Evolutionary conservation across 2,888 invertebrate species (phyloP), one percentile per base, ranked within the genome.

Genomic region (Diogma glabrata): DNA sequence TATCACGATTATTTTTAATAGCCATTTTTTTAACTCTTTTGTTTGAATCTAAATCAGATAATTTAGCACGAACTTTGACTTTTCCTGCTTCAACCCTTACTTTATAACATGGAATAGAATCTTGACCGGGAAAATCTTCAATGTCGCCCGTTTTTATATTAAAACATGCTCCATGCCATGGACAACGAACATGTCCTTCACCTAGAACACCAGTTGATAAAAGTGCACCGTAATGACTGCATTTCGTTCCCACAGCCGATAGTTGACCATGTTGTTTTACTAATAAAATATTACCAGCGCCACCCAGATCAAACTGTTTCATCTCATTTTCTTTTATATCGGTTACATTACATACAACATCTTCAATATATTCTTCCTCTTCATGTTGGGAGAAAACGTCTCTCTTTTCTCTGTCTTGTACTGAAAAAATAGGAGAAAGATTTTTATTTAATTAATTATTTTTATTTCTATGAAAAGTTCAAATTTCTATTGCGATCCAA

Each of bases 141-240:
- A 97, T 96, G 62, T 97, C 96, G 53, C 96, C 96, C 2, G 87
- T 93, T 60, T 78, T 77, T 17, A 84, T 73, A 64, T 84, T 87
- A 66, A 95, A 97, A 67, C 95, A 95, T 3, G 96, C 96, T 2
- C 96, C 96, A 63, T 97, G 96, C 91, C 94, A 95, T 0, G 90
- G 95, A 65, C 97, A 97, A 50, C 95, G 77, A 2, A 97, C 72
- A 54, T 84, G 77, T 0, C 93, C 93, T 54, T 89, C 80, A 23
- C 87, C 86, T 46, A 93, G 67, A 0, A 84, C 87, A 24, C 94
- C 94, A 50, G 82, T 87, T 4, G 79, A 78, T 48, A 97, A 68
- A 0, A 89, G 86, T 2, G 93, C 94, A 5, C 93, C 94, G 65
- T 92, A 95, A 70, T 97, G 97, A 0, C 93, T 83, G 66, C 96